Base-by-base conservation (phyloP, 1,140 invertebrate species). In the Plutomurus gul region DNA sequence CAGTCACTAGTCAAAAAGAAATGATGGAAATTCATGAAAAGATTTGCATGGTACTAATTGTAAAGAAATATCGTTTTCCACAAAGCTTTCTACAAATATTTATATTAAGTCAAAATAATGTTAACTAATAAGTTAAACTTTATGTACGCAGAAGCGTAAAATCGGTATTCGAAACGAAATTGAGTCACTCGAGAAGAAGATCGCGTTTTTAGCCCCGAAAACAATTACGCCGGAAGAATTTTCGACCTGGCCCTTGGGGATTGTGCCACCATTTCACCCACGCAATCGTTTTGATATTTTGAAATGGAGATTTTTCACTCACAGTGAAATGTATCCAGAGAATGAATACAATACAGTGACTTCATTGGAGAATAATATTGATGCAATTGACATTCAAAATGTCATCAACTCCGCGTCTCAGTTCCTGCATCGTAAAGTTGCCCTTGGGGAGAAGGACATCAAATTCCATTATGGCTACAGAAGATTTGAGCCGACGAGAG, bases 401-500 rank as follows among this genome's bases (percentile, higher is more conserved):
- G 43, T 56, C 22, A 71, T 74, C 10, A 27, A 37, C 4, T 22
- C 33, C 56, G 76, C 49, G 74, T 78, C 77, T 10, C 73, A 76
- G 79, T 80, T 49, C 11, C 56, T 80, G 8, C 82, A 36, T 20
- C 65, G 22, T 60, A 43, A 43, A 71, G 25, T 75, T 25, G 16
- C 18, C 87, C 92, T 6, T 87, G 89, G 56, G 84, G 87, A 51
- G 89, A 91, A 77, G 88, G 91, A 89, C 80, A 85, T 87, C 43
- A 88, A 86, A 72, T 86, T 97, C 11, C 85, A 93, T 11, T 95
- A 95, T 86, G 95, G 94, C 1, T 96, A 97, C 83, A 88, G 91
- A 82, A 90, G 90, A 83, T 96, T 96, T 87, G 95, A 97, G 87
- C 92, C 94, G 8, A 92, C 93, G 0, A 88, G 94, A 83, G 96